phyloP scores from a whole-genome alignment of 2,797 vertebrate species.

The Steatocranus sp. region DNA sequence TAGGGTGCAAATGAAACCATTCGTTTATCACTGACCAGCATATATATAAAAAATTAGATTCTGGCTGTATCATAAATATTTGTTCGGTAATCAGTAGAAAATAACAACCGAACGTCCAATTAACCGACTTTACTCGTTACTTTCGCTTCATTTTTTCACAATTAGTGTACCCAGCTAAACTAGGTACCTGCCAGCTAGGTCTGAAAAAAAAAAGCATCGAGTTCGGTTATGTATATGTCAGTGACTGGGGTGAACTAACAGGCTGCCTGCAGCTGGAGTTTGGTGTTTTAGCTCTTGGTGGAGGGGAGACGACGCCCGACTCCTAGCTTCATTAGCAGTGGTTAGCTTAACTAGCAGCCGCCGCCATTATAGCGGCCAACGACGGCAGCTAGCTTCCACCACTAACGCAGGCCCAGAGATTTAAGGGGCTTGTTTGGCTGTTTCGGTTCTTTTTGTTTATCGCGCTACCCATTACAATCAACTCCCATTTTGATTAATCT shows the following conservation, averaged over 20 bases:
- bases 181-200: neutral
- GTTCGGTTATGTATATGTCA: accelerated
- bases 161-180: neutral
- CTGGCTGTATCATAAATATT: neutral
- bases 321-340: constrained; percentile 19
- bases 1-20: neutral
- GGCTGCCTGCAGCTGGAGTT: neutral
- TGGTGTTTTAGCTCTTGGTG: neutral
- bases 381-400: constrained; percentile 7
- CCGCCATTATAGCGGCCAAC: constrained; percentile 58
- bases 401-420: constrained; percentile 17
- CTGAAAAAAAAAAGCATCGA: neutral
- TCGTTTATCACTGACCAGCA: neutral
- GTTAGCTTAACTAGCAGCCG: constrained; percentile 34
- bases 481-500: neutral
- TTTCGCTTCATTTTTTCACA: neutral
- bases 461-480: accelerated
- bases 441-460: neutral
- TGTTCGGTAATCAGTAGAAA: neutral
- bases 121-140: neutral
- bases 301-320: constrained; percentile 64
- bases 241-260: neutral
- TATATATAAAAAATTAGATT: neutral
- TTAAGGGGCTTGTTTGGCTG: accelerated
- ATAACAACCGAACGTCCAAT: neutral